Evolutionary conservation across 2,113 vertebrate species (phyloP).

Genomic region (Raphicerus campestris): DNA sequence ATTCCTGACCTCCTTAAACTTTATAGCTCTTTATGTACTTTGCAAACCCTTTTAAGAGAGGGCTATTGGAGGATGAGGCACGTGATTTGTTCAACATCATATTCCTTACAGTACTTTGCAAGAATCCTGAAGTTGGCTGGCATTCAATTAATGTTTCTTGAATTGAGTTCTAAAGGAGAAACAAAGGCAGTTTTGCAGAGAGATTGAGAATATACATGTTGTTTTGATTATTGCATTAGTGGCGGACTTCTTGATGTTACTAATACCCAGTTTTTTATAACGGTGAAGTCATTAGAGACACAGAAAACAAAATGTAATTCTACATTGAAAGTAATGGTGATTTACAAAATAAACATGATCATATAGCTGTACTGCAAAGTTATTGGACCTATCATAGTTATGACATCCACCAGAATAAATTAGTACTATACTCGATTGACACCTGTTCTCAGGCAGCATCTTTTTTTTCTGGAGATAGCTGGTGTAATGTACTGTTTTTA

Average conservation of each 20-base stretch:
- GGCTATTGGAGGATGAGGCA: not conserved
- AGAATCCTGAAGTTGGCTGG: not conserved
- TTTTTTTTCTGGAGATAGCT: conserved; percentile 2
- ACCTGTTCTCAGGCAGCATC: conserved; percentile 13
- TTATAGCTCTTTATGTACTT: not conserved
- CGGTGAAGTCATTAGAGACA: not conserved
- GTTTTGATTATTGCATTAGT: not conserved
- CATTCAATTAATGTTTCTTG: conserved; percentile 5
- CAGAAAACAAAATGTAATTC: not conserved
- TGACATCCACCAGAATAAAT: conserved; percentile 10
- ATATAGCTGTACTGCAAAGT: not conserved
- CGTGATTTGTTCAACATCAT: not conserved
- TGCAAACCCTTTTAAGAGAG: not conserved
- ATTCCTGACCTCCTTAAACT: not conserved
- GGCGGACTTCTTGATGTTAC: not conserved
- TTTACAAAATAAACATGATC: conserved; percentile 21
- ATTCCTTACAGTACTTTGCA: not conserved
- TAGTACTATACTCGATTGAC: not conserved
- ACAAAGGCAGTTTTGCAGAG: not conserved
- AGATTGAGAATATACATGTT: not conserved
- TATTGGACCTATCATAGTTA: not conserved
- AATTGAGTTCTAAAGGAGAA: conserved; percentile 32
- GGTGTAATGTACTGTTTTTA: conserved; percentile 27
- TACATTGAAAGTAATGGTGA: not conserved
- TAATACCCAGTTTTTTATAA: not conserved